Percentiles rank a stretch among this genome's conserved stretches.
Conservation (phyloP, 2,797 vertebrate genomes). For the Stomatorhinus walkeri region DNA sequence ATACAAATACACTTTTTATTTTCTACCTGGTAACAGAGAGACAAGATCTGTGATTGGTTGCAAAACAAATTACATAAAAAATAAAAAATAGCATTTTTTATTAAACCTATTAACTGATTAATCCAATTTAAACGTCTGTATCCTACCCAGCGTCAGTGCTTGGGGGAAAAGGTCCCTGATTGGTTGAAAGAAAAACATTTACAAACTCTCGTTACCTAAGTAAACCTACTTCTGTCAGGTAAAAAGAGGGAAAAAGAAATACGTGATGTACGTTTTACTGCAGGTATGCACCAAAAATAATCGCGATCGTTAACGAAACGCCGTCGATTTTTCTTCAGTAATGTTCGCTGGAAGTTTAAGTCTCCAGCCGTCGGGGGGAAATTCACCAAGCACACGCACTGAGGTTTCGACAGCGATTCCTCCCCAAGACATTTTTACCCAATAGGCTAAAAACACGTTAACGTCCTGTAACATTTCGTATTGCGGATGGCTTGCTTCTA, state of each 20-base stretch:
- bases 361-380: constrained; percentile 6
- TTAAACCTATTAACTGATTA: constrained; percentile 38
- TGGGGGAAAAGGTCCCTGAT: constrained; percentile 68
- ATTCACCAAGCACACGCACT: constrained; percentile 14
- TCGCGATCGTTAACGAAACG: constrained; percentile 20
- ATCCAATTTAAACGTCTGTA: constrained; percentile 41
- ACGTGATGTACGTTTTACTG: constrained; percentile 28
- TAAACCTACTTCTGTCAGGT: constrained; percentile 40
- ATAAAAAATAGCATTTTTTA: constrained; percentile 49
- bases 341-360: constrained; percentile 14
- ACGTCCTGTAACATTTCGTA: background rate
- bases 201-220: constrained; percentile 31
- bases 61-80: constrained; percentile 58
- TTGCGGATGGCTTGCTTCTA: constrained; percentile 19
- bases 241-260: constrained; percentile 40
- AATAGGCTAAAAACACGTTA: background rate
- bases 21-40: constrained; percentile 56
- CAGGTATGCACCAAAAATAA: constrained; percentile 35
- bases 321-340: background rate
- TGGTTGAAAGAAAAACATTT: constrained; percentile 44
- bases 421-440: background rate
- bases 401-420: constrained; percentile 14
- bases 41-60: constrained; percentile 51
- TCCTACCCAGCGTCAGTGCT: constrained; percentile 59
- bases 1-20: constrained; percentile 57